phyloP scores from a whole-genome alignment of 2,888 invertebrate species.

The Scotopteryx bipunctaria region DNA sequence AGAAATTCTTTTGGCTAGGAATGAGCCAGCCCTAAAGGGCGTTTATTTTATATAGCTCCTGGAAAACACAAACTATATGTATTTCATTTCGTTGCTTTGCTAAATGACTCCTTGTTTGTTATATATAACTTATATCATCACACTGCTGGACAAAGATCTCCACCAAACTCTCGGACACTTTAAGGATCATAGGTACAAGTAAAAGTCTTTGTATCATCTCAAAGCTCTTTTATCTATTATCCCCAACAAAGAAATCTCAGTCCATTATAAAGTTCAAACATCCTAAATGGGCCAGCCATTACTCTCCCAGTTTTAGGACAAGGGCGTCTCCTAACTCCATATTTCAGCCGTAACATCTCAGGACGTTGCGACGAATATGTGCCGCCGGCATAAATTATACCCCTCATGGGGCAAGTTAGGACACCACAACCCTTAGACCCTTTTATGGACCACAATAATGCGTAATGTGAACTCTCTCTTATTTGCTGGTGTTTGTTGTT shows the following conservation, averaged over 20 bases:
- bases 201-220: neutral
- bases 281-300: conserved; percentile 55
- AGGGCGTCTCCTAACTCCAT: conserved; percentile 43
- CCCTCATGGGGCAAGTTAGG: conserved; percentile 59
- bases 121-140: no score
- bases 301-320: conserved; percentile 46
- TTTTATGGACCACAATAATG: conserved; percentile 60
- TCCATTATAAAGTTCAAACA: conserved; percentile 37
- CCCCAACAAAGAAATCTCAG: conserved; percentile 19
- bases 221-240: neutral
- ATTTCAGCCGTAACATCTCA: conserved; percentile 51
- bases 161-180: no score
- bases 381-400: conserved; percentile 59
- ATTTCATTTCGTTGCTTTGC: no score
- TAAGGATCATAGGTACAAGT: no score
- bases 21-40: no score
- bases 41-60: no score
- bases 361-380: conserved; percentile 49
- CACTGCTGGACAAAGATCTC: no score
- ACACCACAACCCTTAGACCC: conserved; percentile 55
- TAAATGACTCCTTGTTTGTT: no score
- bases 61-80: no score
- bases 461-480: conserved; percentile 45
- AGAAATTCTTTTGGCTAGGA: no score
- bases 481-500: conserved; percentile 40